Conservation (phyloP, 2,888 invertebrate species). For the Gandaritis pyraliata region DNA sequence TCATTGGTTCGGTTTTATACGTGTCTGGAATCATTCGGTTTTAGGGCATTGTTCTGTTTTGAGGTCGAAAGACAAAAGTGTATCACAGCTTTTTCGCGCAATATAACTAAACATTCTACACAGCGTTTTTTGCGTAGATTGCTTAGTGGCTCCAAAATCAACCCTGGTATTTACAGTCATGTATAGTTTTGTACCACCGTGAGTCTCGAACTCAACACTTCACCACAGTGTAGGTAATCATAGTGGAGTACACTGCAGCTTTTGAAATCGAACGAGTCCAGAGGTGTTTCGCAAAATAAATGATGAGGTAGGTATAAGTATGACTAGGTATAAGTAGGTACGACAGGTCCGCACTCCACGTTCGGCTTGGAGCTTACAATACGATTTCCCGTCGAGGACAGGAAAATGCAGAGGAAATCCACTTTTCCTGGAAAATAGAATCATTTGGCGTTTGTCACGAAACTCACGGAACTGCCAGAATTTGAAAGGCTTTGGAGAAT, state of each 20-base stretch:
- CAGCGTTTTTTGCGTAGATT: too few relatives aligned
- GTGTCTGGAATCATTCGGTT: background rate
- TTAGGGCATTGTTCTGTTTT: background rate
- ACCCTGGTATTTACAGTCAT: too few relatives aligned
- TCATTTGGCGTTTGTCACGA: constrained; percentile 43
- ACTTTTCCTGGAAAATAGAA: constrained; percentile 39
- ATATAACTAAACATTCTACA: too few relatives aligned
- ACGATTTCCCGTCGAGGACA: constrained; percentile 25
- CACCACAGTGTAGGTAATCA: too few relatives aligned
- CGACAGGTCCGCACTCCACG: background rate
- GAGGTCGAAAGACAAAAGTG: background rate
- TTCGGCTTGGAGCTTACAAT: constrained; percentile 23
- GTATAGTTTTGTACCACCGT: too few relatives aligned
- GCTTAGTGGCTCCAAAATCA: too few relatives aligned
- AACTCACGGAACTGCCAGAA: constrained; percentile 20
- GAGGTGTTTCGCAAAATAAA: background rate
- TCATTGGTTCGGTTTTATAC: constrained; percentile 13
- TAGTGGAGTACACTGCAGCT: too few relatives aligned
- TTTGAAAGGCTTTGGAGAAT: constrained; percentile 1
- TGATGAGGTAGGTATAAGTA: constrained; percentile 7
- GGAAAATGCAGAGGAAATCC: constrained; percentile 39
- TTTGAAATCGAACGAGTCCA: background rate
- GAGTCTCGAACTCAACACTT: too few relatives aligned
- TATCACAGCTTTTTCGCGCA: too few relatives aligned
- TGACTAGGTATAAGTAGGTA: too few relatives aligned